A percentile compares a stretch with the other conserved stretches of the same genome.
Evolutionary conservation across 2,888 invertebrate genomes (phyloP).

Genomic region (Drosophila tanythrix): DNA sequence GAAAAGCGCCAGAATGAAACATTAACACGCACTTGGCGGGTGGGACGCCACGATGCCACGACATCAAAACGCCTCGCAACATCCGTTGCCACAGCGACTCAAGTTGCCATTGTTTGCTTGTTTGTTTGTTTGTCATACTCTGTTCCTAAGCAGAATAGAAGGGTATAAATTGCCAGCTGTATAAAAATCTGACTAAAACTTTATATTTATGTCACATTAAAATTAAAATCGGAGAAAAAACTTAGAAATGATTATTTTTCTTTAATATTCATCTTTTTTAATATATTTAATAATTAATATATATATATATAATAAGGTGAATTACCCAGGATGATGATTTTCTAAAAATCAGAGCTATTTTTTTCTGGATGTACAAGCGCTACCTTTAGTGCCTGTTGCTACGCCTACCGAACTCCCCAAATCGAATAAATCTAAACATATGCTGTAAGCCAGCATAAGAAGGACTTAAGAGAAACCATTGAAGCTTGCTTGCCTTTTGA

Average conservation of each 20-base stretch:
- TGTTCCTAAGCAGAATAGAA: not conserved
- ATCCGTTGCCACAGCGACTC: conserved; percentile 41
- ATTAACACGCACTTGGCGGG: conserved; percentile 57
- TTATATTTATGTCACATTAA: not conserved
- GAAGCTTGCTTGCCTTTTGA: no score
- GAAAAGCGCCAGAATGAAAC: conserved; percentile 41
- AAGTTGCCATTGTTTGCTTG: conserved; percentile 46
- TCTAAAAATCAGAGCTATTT: not conserved
- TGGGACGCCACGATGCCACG: conserved; percentile 1
- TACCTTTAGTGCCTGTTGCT: not conserved
- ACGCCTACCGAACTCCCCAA: not conserved
- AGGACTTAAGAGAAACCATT: no score
- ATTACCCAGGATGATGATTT: no score
- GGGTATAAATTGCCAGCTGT: not conserved
- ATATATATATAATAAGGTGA: no score
- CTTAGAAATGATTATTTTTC: not conserved
- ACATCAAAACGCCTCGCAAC: conserved; percentile 23
- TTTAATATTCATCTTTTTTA: no score
- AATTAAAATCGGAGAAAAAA: not conserved
- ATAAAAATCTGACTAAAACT: not conserved
- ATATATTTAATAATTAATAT: no score
- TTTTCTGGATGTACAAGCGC: not conserved
- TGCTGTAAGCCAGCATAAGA: not conserved
- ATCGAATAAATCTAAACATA: not conserved
- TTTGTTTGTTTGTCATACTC: conserved; percentile 19